Evolutionary conservation across 2,888 invertebrate species (phyloP).

Genomic region (Ophonus ardosiacus): DNA sequence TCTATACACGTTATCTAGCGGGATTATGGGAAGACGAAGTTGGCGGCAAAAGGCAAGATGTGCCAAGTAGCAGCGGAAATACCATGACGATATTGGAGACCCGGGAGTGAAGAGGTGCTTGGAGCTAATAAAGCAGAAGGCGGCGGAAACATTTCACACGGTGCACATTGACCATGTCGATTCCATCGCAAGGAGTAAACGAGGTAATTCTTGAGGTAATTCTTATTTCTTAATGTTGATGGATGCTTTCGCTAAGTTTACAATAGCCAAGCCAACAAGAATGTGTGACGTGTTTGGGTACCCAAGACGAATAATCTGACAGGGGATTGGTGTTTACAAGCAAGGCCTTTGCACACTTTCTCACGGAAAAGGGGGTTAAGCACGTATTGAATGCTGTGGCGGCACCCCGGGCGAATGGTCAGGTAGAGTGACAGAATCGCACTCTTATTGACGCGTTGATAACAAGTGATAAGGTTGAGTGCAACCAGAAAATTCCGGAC

Average conservation of each 20-base stretch:
- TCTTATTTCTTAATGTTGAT: no score
- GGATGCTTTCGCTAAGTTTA: no score
- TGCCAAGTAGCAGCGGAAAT: constrained; percentile 69
- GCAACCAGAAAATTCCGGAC: constrained; percentile 68
- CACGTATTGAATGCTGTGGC: constrained; percentile 65
- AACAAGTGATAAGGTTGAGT: constrained; percentile 67
- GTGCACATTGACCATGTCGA: constrained; percentile 68
- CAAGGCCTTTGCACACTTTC: constrained; percentile 52
- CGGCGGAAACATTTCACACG: constrained; percentile 67
- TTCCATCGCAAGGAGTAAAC: no score
- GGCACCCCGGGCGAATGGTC: no score
- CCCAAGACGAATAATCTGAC: constrained; percentile 66
- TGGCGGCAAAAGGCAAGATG: no score
- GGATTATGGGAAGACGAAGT: no score
- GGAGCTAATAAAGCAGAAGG: constrained; percentile 68
- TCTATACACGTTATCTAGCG: constrained; percentile 69
- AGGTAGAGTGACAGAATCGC: no score
- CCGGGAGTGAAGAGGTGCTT: constrained; percentile 67
- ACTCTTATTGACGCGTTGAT: no score
- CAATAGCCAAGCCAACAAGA: no score
- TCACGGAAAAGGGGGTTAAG: constrained; percentile 60
- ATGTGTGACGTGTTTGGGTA: constrained; percentile 63
- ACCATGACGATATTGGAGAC: constrained; percentile 71
- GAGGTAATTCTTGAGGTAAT: no score
- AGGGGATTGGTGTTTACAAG: constrained; percentile 65